phyloP scores from a whole-genome alignment of 1,140 invertebrate species.

The Pseudomyrmex cubaensis region DNA sequence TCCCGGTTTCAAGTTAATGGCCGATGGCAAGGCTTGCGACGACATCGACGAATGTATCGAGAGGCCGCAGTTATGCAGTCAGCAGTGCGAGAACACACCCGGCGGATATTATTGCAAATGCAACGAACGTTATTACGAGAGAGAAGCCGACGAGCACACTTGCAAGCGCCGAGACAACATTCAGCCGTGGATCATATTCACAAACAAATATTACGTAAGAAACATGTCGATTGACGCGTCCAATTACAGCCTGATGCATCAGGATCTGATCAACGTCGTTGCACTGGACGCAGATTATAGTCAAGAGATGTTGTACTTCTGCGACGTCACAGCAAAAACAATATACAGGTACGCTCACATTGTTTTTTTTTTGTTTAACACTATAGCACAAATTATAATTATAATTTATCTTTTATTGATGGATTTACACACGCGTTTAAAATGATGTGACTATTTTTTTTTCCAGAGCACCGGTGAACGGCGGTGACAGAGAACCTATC shows the following conservation, averaged over 20 bases:
- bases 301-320: slow-evolving; percentile 95
- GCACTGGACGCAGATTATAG: slow-evolving; percentile 96
- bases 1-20: slow-evolving; percentile 94
- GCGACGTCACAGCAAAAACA: slow-evolving; percentile 97
- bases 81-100: slow-evolving; percentile 97
- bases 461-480: slow-evolving; percentile 78
- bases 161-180: slow-evolving; percentile 95
- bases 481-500: slow-evolving; percentile 91
- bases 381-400: not conserved
- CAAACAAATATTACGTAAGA: slow-evolving; percentile 98
- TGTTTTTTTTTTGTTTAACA: not conserved
- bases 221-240: slow-evolving; percentile 97
- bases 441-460: too few species aligned
- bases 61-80: slow-evolving; percentile 95
- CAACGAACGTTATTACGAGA: slow-evolving; percentile 96
- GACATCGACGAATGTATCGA: slow-evolving; percentile 98
- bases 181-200: slow-evolving; percentile 97
- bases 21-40: slow-evolving; percentile 94
- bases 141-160: slow-evolving; percentile 93
- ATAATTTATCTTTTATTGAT: too few species aligned
- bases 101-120: slow-evolving; percentile 99
- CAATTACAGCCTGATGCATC: slow-evolving; percentile 95
- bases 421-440: too few species aligned
- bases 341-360: slow-evolving; percentile 88
- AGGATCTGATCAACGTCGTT: slow-evolving; percentile 98